Percentiles rank a stretch among this genome's conserved stretches.
Evolutionary conservation across 2,113 vertebrate species (phyloP).

Genomic region (Caretta caretta): DNA sequence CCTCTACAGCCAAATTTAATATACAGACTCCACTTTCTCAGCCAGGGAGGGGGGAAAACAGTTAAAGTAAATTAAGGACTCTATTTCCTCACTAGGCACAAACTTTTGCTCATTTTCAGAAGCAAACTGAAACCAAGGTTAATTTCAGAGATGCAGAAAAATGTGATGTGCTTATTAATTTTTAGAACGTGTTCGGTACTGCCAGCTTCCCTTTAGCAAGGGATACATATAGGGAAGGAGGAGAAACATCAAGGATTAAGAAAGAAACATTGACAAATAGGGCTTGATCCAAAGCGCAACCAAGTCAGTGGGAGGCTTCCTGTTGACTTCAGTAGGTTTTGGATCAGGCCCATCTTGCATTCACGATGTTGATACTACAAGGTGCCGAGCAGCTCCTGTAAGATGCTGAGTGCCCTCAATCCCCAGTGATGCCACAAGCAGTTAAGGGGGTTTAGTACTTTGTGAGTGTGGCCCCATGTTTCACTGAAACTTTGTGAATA

Average conservation of each 20-base stretch:
- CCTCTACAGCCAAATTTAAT: not conserved
- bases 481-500: constrained; percentile 50
- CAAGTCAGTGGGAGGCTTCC: constrained; percentile 55
- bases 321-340: constrained; percentile 45
- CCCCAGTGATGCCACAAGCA: constrained; percentile 6
- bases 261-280: constrained; percentile 57
- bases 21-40: not conserved
- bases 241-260: constrained; percentile 64
- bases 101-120: constrained; percentile 1
- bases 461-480: constrained; percentile 11
- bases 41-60: not conserved
- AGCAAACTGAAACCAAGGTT: not conserved
- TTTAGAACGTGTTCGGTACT: constrained; percentile 31
- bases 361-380: not conserved
- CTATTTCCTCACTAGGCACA: not conserved
- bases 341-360: constrained; percentile 5
- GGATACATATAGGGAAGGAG: constrained; percentile 56
- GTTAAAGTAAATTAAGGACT: not conserved
- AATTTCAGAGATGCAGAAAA: not conserved
- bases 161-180: constrained; percentile 47
- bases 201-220: constrained; percentile 49
- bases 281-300: constrained; percentile 55
- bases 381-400: constrained; percentile 1
- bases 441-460: constrained; percentile 7
- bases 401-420: constrained; percentile 20